phyloP scores from a whole-genome alignment of 92 coral and sea anemone genomes.

The Bergia sp. region DNA sequence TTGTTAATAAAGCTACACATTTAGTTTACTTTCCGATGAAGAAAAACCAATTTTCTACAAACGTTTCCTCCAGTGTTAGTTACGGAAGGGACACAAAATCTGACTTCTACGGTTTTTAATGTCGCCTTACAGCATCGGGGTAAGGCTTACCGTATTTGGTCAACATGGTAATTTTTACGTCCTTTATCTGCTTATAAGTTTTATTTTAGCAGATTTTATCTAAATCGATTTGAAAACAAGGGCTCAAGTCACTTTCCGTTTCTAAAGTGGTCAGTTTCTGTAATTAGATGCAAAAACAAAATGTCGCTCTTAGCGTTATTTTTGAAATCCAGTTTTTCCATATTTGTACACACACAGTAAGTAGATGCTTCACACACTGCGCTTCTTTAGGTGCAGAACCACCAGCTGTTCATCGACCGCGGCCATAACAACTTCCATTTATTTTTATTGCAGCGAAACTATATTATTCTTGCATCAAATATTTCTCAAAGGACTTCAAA shows the following conservation, averaged over 20 bases:
- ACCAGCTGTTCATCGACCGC: background rate
- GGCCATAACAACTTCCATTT: background rate
- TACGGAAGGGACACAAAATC: too few relatives aligned
- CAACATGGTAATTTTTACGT: background rate
- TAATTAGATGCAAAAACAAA: too few relatives aligned
- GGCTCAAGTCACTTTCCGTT: background rate
- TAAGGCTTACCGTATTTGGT: background rate
- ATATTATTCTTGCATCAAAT: constrained; percentile 97
- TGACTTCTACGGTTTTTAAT: background rate
- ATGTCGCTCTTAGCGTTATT: too few relatives aligned
- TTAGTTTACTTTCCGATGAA: too few relatives aligned
- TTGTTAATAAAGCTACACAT: too few relatives aligned
- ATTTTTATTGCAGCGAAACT: constrained; percentile 74
- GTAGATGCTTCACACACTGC: background rate
- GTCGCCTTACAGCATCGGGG: background rate
- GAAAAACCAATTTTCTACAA: too few relatives aligned
- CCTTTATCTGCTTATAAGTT: background rate
- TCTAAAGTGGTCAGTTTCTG: too few relatives aligned
- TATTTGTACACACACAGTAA: background rate
- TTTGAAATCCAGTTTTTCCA: background rate
- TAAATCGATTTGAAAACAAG: background rate
- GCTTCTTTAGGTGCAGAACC: background rate
- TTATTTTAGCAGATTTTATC: background rate
- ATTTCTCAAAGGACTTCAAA: constrained; percentile 95
- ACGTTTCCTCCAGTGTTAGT: background rate